Evolutionary conservation across 2,113 vertebrate genomes (phyloP), one percentile per base, ranked within the genome.

Genomic region (Turdus rufiventris): DNA sequence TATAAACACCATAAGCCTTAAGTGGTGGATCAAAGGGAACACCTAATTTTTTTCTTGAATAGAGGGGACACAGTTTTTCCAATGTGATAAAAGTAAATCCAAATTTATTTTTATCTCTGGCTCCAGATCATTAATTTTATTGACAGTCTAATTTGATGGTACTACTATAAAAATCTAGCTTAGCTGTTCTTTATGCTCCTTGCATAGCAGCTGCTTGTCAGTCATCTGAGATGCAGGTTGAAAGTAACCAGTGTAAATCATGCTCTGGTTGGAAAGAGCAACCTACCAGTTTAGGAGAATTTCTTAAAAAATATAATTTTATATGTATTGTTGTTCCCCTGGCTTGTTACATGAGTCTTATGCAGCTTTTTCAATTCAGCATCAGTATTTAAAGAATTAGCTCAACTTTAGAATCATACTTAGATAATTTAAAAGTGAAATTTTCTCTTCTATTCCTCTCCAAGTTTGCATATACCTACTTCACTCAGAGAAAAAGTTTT

Each of bases 271-370:
- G 24, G 40, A 67, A 65, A 60, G 6, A 18, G 23, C 29, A 67
- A 72, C 14, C 29, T 36, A 21, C 4, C 19, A 45, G 19, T 71
- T 74, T 23, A 75, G 19, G 18, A 88, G 7, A 74, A 31, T 0
- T 9, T 21, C 28, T 58, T 4, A 2, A 1, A 18, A 50, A 75
- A 71, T 0, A 14, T 34, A 1, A 31, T 11, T 82, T 42, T 43
- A 16, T 24, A 31, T 17, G 2, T 17, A 12, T 21, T 56, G 6
- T 16, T 56, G 38, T 43, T 2, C 4, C 4, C 7, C 6, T 9
- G 9, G 10, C 62, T 77, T 25, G 6, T 57, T 47, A 26, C 8
- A 10, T 43, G 21, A 38, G 6, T 38, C 24, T 40, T 81, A 28
- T 9, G 5, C 12, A 73, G 26, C 26, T 78, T 94, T 94, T 71